These are phyloP conservation scores for Hydrolagus colliei DNA, from an alignment of 2,797 vertebrate genomes.

Conservation along the genomic window DNA sequence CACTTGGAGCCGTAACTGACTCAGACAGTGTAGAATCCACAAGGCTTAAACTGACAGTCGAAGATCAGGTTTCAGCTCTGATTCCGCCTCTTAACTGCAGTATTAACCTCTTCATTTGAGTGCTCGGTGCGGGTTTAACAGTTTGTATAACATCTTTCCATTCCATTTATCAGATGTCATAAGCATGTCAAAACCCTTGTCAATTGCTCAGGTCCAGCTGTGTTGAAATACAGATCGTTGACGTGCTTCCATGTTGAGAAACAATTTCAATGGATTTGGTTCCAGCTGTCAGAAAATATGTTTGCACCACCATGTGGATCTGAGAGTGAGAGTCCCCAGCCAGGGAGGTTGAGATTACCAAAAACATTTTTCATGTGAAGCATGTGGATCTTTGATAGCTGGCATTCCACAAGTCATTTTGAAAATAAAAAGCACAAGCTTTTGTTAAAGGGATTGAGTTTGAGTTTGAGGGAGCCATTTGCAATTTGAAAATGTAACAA, in stretches of 20 bases:
- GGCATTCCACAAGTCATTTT: neutral
- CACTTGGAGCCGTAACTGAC: too few relatives aligned
- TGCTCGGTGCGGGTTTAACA: too few relatives aligned
- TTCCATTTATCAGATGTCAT: too few relatives aligned
- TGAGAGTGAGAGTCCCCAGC: neutral
- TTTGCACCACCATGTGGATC: neutral
- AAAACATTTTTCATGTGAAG: neutral
- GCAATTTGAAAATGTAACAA: neutral
- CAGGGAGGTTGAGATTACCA: neutral
- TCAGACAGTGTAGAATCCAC: too few relatives aligned
- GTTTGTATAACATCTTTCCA: too few relatives aligned
- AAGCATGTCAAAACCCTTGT: too few relatives aligned
- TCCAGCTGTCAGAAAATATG: neutral
- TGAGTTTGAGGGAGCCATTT: neutral
- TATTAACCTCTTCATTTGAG: too few relatives aligned
- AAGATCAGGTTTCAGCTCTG: too few relatives aligned
- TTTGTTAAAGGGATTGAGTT: neutral
- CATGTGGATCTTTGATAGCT: neutral
- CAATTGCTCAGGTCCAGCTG: neutral
- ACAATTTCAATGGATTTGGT: neutral
- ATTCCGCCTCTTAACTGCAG: too few relatives aligned
- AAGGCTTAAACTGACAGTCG: too few relatives aligned
- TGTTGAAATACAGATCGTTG: neutral
- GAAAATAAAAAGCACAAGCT: neutral
- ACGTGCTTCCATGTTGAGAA: neutral